Percentiles rank a stretch among this genome's conserved stretches.
Conservation (phyloP, 1,140 invertebrate genomes). For the Drepana arcuata region DNA sequence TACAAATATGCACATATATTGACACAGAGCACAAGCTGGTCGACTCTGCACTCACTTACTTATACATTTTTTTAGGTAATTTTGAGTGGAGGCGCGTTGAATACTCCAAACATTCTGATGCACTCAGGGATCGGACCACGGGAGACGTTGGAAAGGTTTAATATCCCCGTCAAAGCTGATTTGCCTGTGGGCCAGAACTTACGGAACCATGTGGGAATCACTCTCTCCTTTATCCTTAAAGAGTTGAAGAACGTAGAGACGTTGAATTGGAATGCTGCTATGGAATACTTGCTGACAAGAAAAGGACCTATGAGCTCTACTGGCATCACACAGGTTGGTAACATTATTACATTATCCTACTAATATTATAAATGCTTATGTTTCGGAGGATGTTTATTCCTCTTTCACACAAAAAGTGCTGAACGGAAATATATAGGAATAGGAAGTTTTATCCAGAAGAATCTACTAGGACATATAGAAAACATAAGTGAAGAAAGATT, state of each 20-base stretch:
- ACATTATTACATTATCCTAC: too few species aligned
- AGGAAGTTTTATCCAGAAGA: too few species aligned
- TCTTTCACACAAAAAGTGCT: too few species aligned
- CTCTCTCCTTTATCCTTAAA: conserved; percentile 51
- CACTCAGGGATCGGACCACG: conserved; percentile 79
- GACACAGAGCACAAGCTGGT: too few species aligned
- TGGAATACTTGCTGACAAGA: conserved; percentile 73
- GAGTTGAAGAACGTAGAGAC: conserved; percentile 68
- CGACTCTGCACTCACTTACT: too few species aligned
- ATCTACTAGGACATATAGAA: too few species aligned
- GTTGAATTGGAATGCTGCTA: conserved; percentile 71
- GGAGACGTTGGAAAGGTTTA: conserved; percentile 70
- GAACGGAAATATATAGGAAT: too few species aligned
- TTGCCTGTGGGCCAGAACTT: conserved; percentile 81
- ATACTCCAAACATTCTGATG: conserved; percentile 77
- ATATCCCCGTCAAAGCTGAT: conserved; percentile 75
- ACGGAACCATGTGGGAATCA: conserved; percentile 78
- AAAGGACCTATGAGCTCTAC: conserved; percentile 75
- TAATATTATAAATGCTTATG: too few species aligned
- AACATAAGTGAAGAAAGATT: too few species aligned
- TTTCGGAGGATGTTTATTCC: too few species aligned
- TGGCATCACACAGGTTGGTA: conserved; percentile 67
- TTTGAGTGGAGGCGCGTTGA: conserved; percentile 75
- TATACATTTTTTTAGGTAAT: conserved; percentile 72
- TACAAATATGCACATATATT: too few species aligned